These are phyloP conservation scores for Tipula vernalis DNA, from an alignment of 2,888 invertebrate genomes.

Conservation along the genomic window DNA sequence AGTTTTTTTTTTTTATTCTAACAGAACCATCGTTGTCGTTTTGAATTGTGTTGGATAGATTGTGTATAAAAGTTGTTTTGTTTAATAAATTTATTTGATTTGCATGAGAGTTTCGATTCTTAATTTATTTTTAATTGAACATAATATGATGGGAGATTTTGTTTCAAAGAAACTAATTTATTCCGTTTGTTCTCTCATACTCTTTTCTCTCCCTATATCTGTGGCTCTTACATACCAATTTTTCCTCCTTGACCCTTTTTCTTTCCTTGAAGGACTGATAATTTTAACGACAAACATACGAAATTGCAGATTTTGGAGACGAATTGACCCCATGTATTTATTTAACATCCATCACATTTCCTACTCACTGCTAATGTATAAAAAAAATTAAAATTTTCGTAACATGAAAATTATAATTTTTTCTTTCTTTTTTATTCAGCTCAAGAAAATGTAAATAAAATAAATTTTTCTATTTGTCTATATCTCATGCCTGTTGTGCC, in stretches of 20 bases:
- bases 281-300: too few species aligned
- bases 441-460: neutral
- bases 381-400: neutral
- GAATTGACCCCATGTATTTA: too few species aligned
- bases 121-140: neutral
- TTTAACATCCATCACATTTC: neutral
- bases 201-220: too few species aligned
- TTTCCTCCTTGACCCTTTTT: too few species aligned
- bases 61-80: neutral
- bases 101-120: neutral
- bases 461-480: neutral
- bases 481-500: neutral
- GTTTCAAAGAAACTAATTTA: neutral
- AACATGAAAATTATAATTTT: neutral
- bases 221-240: too few species aligned
- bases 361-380: neutral
- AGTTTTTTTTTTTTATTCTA: neutral
- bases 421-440: neutral
- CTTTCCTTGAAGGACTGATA: too few species aligned
- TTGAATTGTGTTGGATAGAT: neutral
- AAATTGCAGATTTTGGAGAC: too few species aligned
- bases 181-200: neutral
- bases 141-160: neutral
- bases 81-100: neutral
- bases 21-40: neutral